Conservation (phyloP, 1,140 invertebrate species). For the Chrysoperla carnea region DNA sequence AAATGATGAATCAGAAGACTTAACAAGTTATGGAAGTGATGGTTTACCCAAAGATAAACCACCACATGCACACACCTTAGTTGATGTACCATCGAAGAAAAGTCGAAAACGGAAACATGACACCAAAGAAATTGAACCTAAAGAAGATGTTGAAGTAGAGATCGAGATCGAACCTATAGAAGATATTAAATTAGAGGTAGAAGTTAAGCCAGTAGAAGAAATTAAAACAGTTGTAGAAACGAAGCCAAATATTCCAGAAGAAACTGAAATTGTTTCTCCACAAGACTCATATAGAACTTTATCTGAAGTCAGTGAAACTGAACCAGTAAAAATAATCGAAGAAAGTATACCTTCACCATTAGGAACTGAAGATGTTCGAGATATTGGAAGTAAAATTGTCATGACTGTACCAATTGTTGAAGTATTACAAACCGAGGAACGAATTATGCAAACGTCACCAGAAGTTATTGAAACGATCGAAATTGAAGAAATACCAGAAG, state of each 20-base stretch:
- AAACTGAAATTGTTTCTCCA: conserved; percentile 16
- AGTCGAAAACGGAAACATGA: conserved; percentile 8
- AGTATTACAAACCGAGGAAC: conserved; percentile 28
- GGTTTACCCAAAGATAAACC: conserved; percentile 15
- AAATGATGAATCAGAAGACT: conserved; percentile 12
- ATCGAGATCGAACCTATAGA: conserved; percentile 13
- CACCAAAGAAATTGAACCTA: conserved; percentile 7
- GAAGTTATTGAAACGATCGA: conserved; percentile 2
- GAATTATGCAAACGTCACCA: conserved; percentile 26
- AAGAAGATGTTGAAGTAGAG: conserved; percentile 12
- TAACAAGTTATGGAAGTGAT: conserved; percentile 18
- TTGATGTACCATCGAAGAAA: conserved; percentile 12
- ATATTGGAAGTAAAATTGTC: conserved; percentile 28
- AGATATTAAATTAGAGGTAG: conserved; percentile 10
- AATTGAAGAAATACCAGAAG: neutral
- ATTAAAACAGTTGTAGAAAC: conserved; percentile 1
- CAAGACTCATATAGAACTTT: conserved; percentile 35
- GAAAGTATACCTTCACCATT: conserved; percentile 27
- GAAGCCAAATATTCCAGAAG: conserved; percentile 11
- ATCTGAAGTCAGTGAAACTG: conserved; percentile 32
- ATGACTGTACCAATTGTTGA: conserved; percentile 37
- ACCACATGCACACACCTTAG: conserved; percentile 23
- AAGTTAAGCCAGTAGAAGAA: conserved; percentile 5
- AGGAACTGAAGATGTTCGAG: conserved; percentile 23
- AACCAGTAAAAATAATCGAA: conserved; percentile 42